Evolutionary conservation across 2,888 invertebrate genomes (phyloP).

Genomic region (Philereme vetulata): DNA sequence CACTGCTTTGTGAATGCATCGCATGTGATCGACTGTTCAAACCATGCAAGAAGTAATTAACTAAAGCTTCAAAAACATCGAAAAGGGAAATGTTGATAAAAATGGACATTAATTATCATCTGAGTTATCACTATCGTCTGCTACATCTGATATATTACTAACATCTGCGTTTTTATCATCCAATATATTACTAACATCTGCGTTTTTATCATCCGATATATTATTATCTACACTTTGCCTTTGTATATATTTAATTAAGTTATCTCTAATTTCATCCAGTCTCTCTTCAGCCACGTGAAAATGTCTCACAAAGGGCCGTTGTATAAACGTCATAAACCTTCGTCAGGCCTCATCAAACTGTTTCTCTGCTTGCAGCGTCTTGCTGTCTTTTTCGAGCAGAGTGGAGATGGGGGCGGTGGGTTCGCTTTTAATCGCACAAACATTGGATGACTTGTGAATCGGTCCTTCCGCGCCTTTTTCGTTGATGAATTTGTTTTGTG

Average conservation of each 20-base stretch:
- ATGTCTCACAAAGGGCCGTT: constrained; percentile 13
- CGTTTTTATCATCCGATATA: neutral
- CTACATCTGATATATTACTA: too few species aligned
- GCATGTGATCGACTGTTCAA: too few species aligned
- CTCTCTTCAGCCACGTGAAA: constrained; percentile 22
- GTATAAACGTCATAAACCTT: constrained; percentile 21
- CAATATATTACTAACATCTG: neutral
- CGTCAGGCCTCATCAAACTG: constrained; percentile 33
- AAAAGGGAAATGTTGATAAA: neutral
- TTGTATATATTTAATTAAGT: constrained; percentile 15
- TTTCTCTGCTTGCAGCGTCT: constrained; percentile 5
- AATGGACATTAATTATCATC: constrained; percentile 6
- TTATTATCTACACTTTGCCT: constrained; percentile 10
- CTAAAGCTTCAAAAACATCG: neutral
- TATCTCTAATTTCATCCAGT: constrained; percentile 22
- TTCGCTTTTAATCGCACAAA: constrained; percentile 25
- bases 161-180: neutral
- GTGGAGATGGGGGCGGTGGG: constrained; percentile 13
- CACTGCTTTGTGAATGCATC: too few species aligned
- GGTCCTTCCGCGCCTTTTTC: constrained; percentile 37
- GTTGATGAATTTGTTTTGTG: constrained; percentile 44
- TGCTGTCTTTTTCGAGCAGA: constrained; percentile 17
- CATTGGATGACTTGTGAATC: constrained; percentile 19
- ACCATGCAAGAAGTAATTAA: too few species aligned
- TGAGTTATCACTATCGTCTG: neutral